Evolutionary conservation across 2,113 vertebrate species (phyloP).

Genomic region (Ondatra zibethicus): DNA sequence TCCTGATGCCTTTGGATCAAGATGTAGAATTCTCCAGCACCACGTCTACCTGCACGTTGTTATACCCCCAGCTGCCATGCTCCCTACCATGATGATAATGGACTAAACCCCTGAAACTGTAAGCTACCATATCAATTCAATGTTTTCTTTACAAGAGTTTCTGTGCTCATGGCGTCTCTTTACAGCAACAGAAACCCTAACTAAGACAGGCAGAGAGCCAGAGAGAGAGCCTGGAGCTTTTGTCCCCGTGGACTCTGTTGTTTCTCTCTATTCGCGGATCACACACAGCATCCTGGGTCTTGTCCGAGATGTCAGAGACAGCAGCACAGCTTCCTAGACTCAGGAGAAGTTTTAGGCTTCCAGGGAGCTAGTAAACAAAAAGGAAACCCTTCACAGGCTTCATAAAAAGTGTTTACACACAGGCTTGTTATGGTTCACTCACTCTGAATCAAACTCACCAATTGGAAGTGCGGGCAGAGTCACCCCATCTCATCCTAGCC

Average conservation of each 20-base stretch:
- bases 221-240: background rate
- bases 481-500: background rate
- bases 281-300: background rate
- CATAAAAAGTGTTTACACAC: conserved; percentile 47
- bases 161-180: too few species aligned
- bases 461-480: background rate
- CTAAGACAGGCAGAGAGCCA: too few species aligned
- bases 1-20: too few species aligned
- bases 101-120: too few species aligned
- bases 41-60: too few species aligned
- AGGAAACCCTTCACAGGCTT: conserved; percentile 43
- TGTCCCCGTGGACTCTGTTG: background rate
- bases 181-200: too few species aligned
- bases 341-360: background rate
- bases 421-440: background rate
- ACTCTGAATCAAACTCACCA: conserved; percentile 10
- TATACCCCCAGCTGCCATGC: too few species aligned
- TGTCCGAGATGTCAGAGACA: background rate
- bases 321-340: background rate
- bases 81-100: too few species aligned
- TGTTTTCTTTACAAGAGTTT: too few species aligned
- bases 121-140: too few species aligned
- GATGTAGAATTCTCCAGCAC: too few species aligned
- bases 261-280: background rate
- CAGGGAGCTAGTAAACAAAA: conserved; percentile 44